Base-by-base conservation (phyloP, 2,113 vertebrate genomes). In the Microtus pennsylvanicus region DNA sequence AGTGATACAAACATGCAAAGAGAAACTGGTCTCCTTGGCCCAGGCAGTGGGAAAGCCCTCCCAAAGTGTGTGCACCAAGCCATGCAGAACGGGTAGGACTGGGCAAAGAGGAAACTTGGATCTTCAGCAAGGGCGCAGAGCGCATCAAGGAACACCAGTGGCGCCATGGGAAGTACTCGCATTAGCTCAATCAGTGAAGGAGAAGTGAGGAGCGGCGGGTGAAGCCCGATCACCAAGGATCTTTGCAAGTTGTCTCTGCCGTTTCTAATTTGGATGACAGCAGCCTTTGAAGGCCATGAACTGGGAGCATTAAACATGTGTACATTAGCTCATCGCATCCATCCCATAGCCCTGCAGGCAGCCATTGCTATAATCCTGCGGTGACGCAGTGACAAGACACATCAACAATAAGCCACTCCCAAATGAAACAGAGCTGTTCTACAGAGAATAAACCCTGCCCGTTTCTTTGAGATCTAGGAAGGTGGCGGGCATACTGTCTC, bases 381-480 rank as follows among this genome's bases (percentile, higher is more conserved):
- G 42, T 45, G 42, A 45, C 42, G 21, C 3, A n/a, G 21, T 50
- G 30, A 81, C 24, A 82, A 90, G 45, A 69, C 12, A 50, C 17
- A 90, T 16, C 72, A 92, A 92, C 58, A 21, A 2, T 14, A 87
- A 69, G 55, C 22, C 47, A 87, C 74, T 50, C 30, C 30, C 19
- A 91, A 65, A 83, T 90, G 67, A 87, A 94, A 63, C 30, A 77
- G 33, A 90, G 70, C 55, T 82, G 24, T 38, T 55, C 91, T 70
- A 77, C 42, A 76, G 5, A 90, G 45, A 92, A 74, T 7, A 83
- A 52, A 24, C 89, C 77, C 92, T 90, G 42, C 24, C 35, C 72
- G 47, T 65, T 38, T 80, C 5, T 87, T 87, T 91, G 65, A 88
- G 35, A 80, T 93, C 11, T 61, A 85, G 55, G 50, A 81, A 61